phyloP scores from a whole-genome alignment of 2,888 invertebrate species.

The Bhutanitis thaidina region DNA sequence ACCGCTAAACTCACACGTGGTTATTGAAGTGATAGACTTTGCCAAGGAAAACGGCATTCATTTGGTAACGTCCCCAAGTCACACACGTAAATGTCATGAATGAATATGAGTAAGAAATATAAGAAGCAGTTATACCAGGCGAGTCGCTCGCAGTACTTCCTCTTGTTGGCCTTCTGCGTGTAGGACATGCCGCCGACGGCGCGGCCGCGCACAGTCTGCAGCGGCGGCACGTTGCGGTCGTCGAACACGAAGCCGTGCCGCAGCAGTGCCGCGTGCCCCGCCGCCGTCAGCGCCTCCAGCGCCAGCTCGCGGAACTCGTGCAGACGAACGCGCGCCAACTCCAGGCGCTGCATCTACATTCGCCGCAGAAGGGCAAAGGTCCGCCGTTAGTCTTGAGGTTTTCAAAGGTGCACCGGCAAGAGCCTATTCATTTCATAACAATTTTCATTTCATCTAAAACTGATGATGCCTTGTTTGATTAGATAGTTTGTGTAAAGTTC shows the following conservation, averaged over 20 bases:
- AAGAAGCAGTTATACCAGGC: constrained; percentile 81
- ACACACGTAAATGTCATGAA: no score
- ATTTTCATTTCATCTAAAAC: no score
- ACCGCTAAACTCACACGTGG: no score
- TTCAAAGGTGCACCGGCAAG: no score
- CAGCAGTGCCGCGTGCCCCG: constrained; percentile 87
- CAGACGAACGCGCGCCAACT: constrained; percentile 53
- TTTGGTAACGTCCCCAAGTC: no score
- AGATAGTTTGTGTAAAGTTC: no score
- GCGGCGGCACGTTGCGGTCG: constrained; percentile 80
- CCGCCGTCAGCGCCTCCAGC: constrained; percentile 72
- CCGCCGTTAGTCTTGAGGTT: no score
- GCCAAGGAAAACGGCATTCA: no score
- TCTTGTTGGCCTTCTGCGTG: constrained; percentile 91
- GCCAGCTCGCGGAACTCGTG: constrained; percentile 58
- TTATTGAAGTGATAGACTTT: no score
- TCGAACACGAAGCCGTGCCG: constrained; percentile 89
- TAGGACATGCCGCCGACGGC: constrained; percentile 88
- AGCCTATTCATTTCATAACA: no score
- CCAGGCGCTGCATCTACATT: constrained; percentile 70
- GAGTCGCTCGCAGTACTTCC: constrained; percentile 88
- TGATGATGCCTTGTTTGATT: no score
- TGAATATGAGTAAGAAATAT: no score
- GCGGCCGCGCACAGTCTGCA: constrained; percentile 76
- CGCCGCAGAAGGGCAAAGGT: background rate